Base-by-base conservation (phyloP, 2,797 vertebrate genomes). In the Brachymystax lenok region DNA sequence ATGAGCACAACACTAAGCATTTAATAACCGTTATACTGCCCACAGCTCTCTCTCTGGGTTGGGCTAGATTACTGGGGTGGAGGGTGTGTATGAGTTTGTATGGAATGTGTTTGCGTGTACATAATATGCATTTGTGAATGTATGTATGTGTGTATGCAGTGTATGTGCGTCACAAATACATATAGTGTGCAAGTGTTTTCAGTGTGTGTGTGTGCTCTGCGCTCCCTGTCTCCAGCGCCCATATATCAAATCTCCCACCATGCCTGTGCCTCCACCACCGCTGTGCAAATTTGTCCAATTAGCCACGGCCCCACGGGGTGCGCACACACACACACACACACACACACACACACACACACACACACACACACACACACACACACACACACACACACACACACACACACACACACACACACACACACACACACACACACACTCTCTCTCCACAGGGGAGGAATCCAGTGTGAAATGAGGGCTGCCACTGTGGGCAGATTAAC, bases 271-370 rank as follows among this genome's bases (percentile, higher is more conserved):
- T 92, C 90, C 91, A 92, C 91, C 93, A 96, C 96, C 90, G 96
- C 96, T 96, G 96, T 94, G 97, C 95, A 96, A 96, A 97, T 98
- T 97, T 97, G 96, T 97, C 94, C 96, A 96, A 98, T 98, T 97
- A 97, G 96, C 94, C 93, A 97, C 89, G 92, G 96, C 91, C 95
- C 95, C 93, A 89, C 89, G n/a, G 91, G 92, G 93, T 89, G 88
- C 79, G 82, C 35, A 24, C 71, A 61, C 69, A 61, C 61, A 66
- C 61, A 67, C 59, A 72, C 69, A 72, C 69, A 66, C 59, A 54
- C 75, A 46, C 63, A 24, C 69, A 71, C 40, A 70, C 69, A 51
- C 69, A 71, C 40, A 71, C 40, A 51, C 80, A 84, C 78, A 71
- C 82, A 85, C 21, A 2, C 33, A 50, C 71, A 61, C 61, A 46